Base-by-base conservation (phyloP, 2,113 vertebrate species). In the Aldabrachelys gigantea region DNA sequence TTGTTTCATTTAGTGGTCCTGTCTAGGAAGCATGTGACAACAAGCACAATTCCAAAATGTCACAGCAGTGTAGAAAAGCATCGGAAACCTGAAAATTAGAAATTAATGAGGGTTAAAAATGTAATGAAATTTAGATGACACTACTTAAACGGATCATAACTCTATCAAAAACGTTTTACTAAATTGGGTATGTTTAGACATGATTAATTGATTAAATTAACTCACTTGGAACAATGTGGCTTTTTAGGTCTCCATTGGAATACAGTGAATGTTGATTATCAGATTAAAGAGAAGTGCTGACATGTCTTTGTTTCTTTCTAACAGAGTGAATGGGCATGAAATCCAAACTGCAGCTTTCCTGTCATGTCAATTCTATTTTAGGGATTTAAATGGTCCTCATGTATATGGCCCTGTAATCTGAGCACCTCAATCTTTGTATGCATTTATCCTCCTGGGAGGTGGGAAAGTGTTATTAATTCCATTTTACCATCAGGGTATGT, bases 41-140 rank as follows among this genome's bases (percentile, higher is more conserved):
- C 78, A 93, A 83, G 35, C 75, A 78, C 27, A 89, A 90, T 75
- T 83, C 35, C 80, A 89, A 95, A 90, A 90, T 84, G 13, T 87
- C 54, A 91, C 31, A 96, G 2, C 17, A 59, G 5, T 82, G 29
- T 85, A 59, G 80, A 93, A 95, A 97, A 92, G 22, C 3, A 82
- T 78, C 11, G 3, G 2, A 96, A 97, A 88, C 21, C 38, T 82
- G 56, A 80, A 96, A 95, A 96, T 91, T 69, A 91, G 87, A 95
- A 97, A 96, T 96, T 96, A 96, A 94, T 88, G 90, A 96, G 16
- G 81, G 59, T 84, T 97, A 91, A 96, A 97, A 93, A 89, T 21
- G 83, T 95, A 97, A 97, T 93, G n/a, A 93, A 80, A 92, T 88
- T 93, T 91, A 93, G n/a, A 96, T 90, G 14, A 54, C 94, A 50